These are phyloP conservation scores for Eurytoma californica DNA, from an alignment of 2,888 invertebrate genomes.

Conservation along the genomic window DNA sequence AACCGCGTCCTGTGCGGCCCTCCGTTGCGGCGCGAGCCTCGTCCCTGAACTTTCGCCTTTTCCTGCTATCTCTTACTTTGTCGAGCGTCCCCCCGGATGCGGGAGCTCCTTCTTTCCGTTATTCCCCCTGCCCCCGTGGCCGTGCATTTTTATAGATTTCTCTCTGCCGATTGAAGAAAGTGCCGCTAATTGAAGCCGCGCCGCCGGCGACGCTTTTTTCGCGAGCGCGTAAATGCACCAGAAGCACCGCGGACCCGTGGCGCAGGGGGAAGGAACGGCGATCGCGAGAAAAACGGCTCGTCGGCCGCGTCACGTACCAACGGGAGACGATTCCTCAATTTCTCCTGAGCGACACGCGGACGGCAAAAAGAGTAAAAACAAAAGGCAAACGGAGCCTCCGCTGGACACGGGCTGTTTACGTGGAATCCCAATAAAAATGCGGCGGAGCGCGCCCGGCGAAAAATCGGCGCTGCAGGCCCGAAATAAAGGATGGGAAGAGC, in stretches of 20 bases:
- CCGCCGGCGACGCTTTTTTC: background rate
- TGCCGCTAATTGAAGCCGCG: background rate
- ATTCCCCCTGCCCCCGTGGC: too few species aligned
- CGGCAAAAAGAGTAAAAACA: background rate
- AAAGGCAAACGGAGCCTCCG: background rate
- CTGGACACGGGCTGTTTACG: background rate
- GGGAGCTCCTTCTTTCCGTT: background rate
- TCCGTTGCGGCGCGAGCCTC: background rate
- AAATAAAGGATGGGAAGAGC: background rate
- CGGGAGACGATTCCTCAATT: slow-evolving; percentile 18
- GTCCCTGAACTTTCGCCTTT: slow-evolving; percentile 57
- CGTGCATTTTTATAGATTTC: slow-evolving; percentile 1
- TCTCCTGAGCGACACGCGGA: background rate
- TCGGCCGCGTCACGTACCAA: background rate
- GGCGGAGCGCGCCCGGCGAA: background rate
- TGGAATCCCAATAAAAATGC: background rate
- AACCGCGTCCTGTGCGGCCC: slow-evolving; percentile 43
- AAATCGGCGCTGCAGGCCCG: background rate
- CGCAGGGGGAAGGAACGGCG: too few species aligned
- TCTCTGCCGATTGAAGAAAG: slow-evolving; percentile 10
- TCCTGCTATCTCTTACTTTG: background rate
- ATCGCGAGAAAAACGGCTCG: background rate
- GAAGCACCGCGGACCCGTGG: too few species aligned
- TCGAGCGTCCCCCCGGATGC: too few species aligned
- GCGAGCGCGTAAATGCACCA: background rate